Evolutionary conservation across 2,888 invertebrate genomes (phyloP).

Genomic region (Synergus laeviventris): DNA sequence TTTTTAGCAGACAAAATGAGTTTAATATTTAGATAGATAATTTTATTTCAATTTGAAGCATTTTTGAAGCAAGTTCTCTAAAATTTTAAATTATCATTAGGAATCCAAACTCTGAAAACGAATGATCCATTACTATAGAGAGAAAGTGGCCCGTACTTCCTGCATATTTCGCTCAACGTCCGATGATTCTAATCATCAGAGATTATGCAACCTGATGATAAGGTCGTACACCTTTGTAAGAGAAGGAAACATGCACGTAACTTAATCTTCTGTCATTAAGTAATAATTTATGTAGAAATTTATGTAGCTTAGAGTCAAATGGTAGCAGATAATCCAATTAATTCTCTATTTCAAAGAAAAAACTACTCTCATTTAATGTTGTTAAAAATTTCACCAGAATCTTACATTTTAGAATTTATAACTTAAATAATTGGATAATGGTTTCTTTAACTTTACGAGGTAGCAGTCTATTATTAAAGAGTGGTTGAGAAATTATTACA

Average conservation of each 20-base stretch:
- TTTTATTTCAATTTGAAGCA: background rate
- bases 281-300: background rate
- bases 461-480: background rate
- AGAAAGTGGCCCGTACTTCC: constrained; percentile 70
- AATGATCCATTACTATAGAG: constrained; percentile 49
- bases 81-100: background rate
- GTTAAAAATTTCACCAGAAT: no score
- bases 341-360: background rate
- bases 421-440: background rate
- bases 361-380: no score
- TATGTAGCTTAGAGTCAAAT: background rate
- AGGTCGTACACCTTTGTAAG: constrained; percentile 50
- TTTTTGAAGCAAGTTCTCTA: background rate
- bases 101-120: background rate
- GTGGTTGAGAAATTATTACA: background rate
- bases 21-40: no score
- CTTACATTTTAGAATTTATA: background rate
- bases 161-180: constrained; percentile 54
- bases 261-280: background rate
- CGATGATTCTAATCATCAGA: constrained; percentile 52
- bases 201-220: constrained; percentile 61
- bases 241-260: constrained; percentile 8
- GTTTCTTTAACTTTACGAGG: background rate
- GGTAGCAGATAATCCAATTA: background rate
- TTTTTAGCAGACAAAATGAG: no score